Conservation (phyloP, 2,113 vertebrate species). For the Mormoops blainvillei region DNA sequence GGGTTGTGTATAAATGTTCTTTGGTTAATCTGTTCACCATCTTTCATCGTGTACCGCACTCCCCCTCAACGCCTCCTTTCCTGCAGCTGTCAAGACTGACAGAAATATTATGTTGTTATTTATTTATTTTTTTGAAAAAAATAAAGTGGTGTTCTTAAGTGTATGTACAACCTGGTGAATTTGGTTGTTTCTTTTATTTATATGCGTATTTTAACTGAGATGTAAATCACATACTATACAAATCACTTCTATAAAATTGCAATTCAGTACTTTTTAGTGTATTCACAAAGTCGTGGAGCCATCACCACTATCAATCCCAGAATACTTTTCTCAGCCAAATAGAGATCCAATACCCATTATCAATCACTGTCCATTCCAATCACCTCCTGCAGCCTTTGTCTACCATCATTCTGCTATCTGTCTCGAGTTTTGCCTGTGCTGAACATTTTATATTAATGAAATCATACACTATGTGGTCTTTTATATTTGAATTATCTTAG, state of each 20-base stretch:
- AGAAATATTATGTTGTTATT: background rate
- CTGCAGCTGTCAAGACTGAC: background rate
- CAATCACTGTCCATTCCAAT: background rate
- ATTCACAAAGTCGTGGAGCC: background rate
- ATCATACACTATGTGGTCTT: background rate
- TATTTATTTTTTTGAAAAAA: background rate
- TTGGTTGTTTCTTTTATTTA: background rate
- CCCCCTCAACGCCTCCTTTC: no score
- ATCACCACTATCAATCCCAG: background rate
- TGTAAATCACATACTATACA: background rate
- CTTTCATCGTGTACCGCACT: no score
- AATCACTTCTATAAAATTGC: background rate
- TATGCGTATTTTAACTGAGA: background rate
- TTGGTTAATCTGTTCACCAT: no score
- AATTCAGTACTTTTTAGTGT: background rate
- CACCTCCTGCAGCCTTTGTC: fast-evolving
- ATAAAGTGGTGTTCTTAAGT: background rate
- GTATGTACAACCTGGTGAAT: background rate
- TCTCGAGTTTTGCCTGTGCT: background rate
- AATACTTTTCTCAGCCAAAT: background rate
- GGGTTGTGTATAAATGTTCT: no score
- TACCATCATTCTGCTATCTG: background rate
- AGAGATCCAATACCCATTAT: background rate
- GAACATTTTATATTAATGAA: background rate
- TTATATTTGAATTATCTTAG: background rate